These are phyloP conservation scores for Agrotis clavis DNA, from an alignment of 2,888 invertebrate species.

Conservation along the genomic window DNA sequence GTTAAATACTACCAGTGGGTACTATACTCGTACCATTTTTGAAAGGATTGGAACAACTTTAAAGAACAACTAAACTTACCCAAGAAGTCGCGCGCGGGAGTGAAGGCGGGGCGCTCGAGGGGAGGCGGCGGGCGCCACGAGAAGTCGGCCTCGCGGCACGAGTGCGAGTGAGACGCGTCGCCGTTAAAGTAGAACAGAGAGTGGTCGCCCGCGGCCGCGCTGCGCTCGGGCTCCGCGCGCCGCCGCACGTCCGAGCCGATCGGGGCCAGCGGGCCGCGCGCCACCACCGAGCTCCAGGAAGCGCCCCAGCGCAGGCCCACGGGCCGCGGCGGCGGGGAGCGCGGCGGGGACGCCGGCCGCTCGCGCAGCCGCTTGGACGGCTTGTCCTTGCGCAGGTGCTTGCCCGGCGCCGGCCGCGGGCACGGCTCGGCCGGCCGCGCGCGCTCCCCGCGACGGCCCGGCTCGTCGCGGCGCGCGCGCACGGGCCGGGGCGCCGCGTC, in stretches of 20 bases:
- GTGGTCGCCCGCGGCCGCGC: slow-evolving; percentile 59
- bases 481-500: slow-evolving; percentile 46
- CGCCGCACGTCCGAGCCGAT: slow-evolving; percentile 83
- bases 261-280: slow-evolving; percentile 78
- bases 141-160: slow-evolving; percentile 61
- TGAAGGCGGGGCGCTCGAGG: slow-evolving; percentile 55
- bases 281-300: slow-evolving; percentile 83
- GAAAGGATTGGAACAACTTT: no score
- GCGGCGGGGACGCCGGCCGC: slow-evolving; percentile 46
- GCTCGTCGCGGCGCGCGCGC: slow-evolving; percentile 60
- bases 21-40: no score
- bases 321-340: slow-evolving; percentile 58
- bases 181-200: slow-evolving; percentile 77
- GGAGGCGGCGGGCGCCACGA: slow-evolving; percentile 61
- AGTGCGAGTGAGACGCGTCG: slow-evolving; percentile 57
- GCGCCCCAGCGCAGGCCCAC: slow-evolving; percentile 80
- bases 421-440: slow-evolving; percentile 24
- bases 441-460: slow-evolving; percentile 55
- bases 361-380: slow-evolving; percentile 18
- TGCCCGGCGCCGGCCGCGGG: slow-evolving; percentile 7
- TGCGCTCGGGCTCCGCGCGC: slow-evolving; percentile 68
- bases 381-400: slow-evolving; percentile 23
- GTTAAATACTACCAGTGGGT: no score
- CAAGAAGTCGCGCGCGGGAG: slow-evolving; percentile 68
- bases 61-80: slow-evolving; percentile 65